phyloP scores from a whole-genome alignment of 2,113 vertebrate species.

The Phasianus colchicus region DNA sequence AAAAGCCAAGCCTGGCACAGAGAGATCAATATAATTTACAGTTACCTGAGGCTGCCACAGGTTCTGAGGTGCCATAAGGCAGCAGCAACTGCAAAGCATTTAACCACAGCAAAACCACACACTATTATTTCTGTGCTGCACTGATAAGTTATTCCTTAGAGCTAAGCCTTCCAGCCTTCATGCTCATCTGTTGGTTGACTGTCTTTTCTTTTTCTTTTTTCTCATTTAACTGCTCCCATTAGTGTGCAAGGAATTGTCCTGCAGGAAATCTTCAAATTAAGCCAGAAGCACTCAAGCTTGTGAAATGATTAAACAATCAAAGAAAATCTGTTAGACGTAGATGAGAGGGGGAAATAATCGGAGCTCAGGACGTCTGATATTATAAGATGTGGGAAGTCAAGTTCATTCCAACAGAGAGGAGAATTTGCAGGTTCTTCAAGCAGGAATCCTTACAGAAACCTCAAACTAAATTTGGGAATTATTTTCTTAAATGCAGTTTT shows the following conservation, averaged over 20 bases:
- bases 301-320: conserved; percentile 3
- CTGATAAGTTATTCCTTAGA: background rate
- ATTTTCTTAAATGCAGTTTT: background rate
- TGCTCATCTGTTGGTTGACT: background rate
- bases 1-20: background rate
- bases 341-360: background rate
- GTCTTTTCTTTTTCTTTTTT: background rate
- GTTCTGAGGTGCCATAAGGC: background rate
- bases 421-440: background rate
- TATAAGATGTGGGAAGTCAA: background rate
- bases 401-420: background rate
- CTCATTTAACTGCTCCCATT: conserved; percentile 24
- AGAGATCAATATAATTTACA: background rate
- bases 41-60: background rate
- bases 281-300: background rate
- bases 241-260: conserved; percentile 7
- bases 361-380: background rate
- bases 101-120: background rate
- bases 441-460: background rate
- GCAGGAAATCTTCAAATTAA: background rate
- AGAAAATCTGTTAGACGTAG: background rate
- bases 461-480: background rate
- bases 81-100: background rate
- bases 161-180: background rate
- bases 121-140: background rate